These are phyloP conservation scores for Pangasius mekongensis DNA, from an alignment of 2,797 vertebrate species.

Conservation along the genomic window DNA sequence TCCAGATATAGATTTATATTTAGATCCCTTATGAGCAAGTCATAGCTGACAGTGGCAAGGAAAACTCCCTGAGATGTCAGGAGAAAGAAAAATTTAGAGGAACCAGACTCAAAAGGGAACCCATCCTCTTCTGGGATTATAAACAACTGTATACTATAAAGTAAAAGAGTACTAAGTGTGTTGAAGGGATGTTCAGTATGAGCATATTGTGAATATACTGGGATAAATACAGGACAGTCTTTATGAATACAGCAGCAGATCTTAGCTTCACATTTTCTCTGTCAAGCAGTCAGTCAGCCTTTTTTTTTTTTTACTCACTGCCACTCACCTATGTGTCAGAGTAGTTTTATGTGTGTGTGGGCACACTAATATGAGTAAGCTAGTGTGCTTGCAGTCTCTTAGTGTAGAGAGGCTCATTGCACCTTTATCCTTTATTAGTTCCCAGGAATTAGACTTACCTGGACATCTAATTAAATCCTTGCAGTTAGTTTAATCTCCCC, in stretches of 20 bases:
- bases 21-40: background rate
- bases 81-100: background rate
- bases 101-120: background rate
- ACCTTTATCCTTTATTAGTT: constrained; percentile 24
- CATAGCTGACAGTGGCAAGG: background rate
- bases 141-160: background rate
- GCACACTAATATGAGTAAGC: background rate
- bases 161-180: background rate
- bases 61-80: background rate
- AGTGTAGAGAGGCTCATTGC: background rate
- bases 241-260: background rate
- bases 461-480: constrained; percentile 44
- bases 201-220: background rate
- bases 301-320: background rate
- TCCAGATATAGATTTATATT: background rate
- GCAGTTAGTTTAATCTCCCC: constrained; percentile 48
- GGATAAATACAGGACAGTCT: background rate
- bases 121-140: background rate
- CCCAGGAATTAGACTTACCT: constrained; percentile 32
- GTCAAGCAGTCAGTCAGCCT: background rate
- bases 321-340: background rate
- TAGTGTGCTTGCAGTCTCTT: background rate
- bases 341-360: background rate
- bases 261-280: background rate
- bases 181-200: background rate